Percentiles rank a stretch among this genome's conserved stretches.
Conservation (phyloP, 2,888 invertebrate species). For the Brassicogethes aeneus region DNA sequence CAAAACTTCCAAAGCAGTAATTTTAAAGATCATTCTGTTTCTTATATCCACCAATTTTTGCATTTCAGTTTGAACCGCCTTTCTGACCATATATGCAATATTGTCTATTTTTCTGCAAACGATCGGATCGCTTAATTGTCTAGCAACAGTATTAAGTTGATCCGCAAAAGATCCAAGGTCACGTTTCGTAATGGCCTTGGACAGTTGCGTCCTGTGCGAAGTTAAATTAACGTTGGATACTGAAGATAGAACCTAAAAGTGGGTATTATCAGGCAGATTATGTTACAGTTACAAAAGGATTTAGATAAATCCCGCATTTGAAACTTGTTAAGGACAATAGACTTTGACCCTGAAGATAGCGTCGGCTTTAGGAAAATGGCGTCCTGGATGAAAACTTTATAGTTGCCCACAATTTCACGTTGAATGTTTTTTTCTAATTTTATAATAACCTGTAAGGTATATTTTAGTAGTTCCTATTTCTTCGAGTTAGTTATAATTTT, state of each 20-base stretch:
- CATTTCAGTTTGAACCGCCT: constrained; percentile 54
- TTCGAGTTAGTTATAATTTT: no score
- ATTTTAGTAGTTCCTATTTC: no score
- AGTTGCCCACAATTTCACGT: no score
- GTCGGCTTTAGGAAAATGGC: no score
- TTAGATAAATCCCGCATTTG: no score
- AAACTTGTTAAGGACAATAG: no score
- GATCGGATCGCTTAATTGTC: constrained; percentile 59
- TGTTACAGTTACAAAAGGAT: no score
- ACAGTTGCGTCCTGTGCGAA: constrained; percentile 45
- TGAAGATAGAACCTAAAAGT: constrained; percentile 45
- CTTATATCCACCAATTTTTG: constrained; percentile 60
- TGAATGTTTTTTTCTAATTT: no score
- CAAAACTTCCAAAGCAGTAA: constrained; percentile 67
- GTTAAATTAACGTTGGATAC: constrained; percentile 55
- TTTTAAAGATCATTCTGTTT: constrained; percentile 64
- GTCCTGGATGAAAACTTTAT: no score
- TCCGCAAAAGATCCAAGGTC: constrained; percentile 57
- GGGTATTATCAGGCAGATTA: no score
- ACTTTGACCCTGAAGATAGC: no score
- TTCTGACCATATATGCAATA: constrained; percentile 55
- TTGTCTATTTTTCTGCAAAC: constrained; percentile 66
- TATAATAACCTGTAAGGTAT: no score
- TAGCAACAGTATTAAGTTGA: constrained; percentile 56
- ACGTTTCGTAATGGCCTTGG: constrained; percentile 51